Evolutionary conservation across 2,888 invertebrate species (phyloP), one percentile per base, ranked within the genome.

Genomic region (Diaprepes abbreviatus): DNA sequence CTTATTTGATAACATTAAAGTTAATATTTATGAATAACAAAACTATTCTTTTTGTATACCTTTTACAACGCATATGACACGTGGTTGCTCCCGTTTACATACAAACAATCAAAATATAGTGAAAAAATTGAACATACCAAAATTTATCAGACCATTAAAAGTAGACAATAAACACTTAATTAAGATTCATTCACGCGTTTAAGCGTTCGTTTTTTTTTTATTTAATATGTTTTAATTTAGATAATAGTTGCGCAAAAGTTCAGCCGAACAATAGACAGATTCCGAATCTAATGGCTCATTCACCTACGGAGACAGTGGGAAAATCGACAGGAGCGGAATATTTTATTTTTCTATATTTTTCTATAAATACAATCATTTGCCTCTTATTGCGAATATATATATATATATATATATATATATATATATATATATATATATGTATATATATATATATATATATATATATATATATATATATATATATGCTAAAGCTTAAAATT

Each of bases 81-180:
- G 48, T 14, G 48, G 16, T 9, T 50, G 48, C 12, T 50, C 48
- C 28, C 48, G 28, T 28, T 50, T 50, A 14, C n/a, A 24, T 1
- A 0, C 0, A 9, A 50, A 50, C 31, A 50, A 50, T 28, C 6
- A 28, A n/a, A 50, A 50, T 14, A 19, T 6, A 50, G 28, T 50
- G 48, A 21, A 55, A 55, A 55, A 55, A 38, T n/a, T 21, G 5
- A 24, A 55, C 43, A 58, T 31, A 58, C 40, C 43, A 43, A 60
- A 58, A 58, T 24, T 58, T 58, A 58, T 43, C 31, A 58, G 58
- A 58, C 58, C 58, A 58, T 58, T 40, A 58, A 58, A 58, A 43
- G 10, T 28, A 58, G 40, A 58, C 58, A 58, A 58, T 58, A 40
- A 31, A 43, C 43, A 28, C 58, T 43, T 58, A 58, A 58, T 58